Evolutionary conservation across 2,113 vertebrate species (phyloP).

Genomic region (Hippocampus zosterae): DNA sequence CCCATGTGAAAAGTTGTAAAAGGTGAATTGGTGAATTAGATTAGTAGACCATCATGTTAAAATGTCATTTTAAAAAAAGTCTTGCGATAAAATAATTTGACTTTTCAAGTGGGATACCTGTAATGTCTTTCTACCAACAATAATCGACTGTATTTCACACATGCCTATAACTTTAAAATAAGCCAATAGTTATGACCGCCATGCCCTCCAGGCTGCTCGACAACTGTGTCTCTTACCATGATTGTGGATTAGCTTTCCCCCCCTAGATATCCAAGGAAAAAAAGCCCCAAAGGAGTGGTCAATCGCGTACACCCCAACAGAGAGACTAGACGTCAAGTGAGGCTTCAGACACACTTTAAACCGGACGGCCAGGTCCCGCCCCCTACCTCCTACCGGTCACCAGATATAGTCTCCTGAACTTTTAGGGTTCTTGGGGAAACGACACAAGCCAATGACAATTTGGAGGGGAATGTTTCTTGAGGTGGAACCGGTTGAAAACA

Average conservation of each 20-base stretch:
- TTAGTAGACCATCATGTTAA: too few species aligned
- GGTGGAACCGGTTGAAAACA: slow-evolving; percentile 13
- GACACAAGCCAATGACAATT: slow-evolving; percentile 66
- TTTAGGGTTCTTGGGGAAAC: slow-evolving; percentile 71
- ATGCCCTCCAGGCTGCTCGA: background rate
- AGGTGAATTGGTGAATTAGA: too few species aligned
- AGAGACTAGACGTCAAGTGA: slow-evolving; percentile 76
- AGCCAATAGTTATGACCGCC: background rate
- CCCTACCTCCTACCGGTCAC: slow-evolving; percentile 60
- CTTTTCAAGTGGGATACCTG: background rate
- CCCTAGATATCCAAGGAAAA: slow-evolving; percentile 68
- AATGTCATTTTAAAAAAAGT: background rate
- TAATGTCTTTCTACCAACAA: background rate
- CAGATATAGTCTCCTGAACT: slow-evolving; percentile 78
- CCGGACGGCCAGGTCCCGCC: slow-evolving; percentile 65
- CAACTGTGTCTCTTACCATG: slow-evolving; percentile 71
- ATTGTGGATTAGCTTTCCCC: slow-evolving; percentile 68
- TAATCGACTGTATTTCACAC: background rate
- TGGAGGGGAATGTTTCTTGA: slow-evolving; percentile 39
- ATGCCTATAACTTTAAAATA: background rate
- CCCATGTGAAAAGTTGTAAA: background rate
- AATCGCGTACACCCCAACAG: slow-evolving; percentile 73
- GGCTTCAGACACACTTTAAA: slow-evolving; percentile 75
- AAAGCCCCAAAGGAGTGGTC: slow-evolving; percentile 74
- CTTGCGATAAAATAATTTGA: background rate